A percentile compares a stretch with the other conserved stretches of the same genome.
phyloP scores from a whole-genome alignment of 2,797 vertebrate species.

The Sebastes hubbsi region DNA sequence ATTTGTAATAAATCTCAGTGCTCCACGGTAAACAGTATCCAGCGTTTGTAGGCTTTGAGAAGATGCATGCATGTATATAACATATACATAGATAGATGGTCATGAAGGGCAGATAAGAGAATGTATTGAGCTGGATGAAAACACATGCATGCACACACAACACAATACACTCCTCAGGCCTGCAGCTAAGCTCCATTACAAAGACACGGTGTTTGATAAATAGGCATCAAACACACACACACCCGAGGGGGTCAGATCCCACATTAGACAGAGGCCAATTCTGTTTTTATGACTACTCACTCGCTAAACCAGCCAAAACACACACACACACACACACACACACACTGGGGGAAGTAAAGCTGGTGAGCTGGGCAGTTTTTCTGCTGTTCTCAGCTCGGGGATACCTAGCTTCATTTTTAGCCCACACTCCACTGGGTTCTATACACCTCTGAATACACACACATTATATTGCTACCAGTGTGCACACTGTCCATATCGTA shows the following conservation, averaged over 20 bases:
- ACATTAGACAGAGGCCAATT: not conserved
- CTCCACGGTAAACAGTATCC: no score
- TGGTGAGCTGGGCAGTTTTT: slow-evolving; percentile 68
- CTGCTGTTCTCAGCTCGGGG: slow-evolving; percentile 69
- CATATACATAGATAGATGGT: not conserved
- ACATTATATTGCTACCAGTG: not conserved
- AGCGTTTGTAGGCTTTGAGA: no score
- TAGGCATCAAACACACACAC: not conserved
- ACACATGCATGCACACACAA: not conserved
- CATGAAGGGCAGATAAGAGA: not conserved
- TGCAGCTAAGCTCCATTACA: not conserved
- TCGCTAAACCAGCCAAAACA: not conserved
- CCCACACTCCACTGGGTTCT: slow-evolving; percentile 19
- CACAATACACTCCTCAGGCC: not conserved
- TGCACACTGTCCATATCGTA: not conserved
- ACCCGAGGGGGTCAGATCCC: not conserved
- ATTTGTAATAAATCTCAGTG: no score
- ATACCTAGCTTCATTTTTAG: slow-evolving; percentile 10
- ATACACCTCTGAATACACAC: not conserved
- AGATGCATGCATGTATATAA: no score
- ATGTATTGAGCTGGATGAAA: not conserved
- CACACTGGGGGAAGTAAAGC: slow-evolving; percentile 26
- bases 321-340: not conserved
- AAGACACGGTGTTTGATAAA: not conserved
- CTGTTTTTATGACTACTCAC: not conserved